phyloP scores from a whole-genome alignment of 2,888 invertebrate species.

The Pristionchus fissidentatus region DNA sequence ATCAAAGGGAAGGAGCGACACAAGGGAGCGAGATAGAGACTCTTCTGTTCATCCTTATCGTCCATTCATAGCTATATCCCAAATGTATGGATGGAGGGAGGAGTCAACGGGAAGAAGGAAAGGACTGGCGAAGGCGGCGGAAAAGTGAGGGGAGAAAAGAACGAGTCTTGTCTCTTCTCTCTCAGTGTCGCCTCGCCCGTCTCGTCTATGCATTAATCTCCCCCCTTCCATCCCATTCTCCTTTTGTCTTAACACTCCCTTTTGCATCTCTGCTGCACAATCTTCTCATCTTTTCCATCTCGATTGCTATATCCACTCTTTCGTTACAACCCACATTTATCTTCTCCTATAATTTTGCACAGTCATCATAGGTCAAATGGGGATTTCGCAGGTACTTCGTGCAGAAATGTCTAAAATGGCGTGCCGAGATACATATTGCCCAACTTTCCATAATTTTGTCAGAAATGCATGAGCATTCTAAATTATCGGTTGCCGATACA shows the following conservation, averaged over 20 bases:
- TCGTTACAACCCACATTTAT: not conserved
- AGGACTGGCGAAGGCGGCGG: not conserved
- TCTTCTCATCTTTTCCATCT: too few relatives aligned
- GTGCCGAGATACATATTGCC: too few relatives aligned
- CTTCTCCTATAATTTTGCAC: not conserved
- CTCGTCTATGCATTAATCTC: constrained; percentile 36
- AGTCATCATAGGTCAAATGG: too few relatives aligned
- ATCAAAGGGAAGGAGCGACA: not conserved
- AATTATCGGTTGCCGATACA: too few relatives aligned
- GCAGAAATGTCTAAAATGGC: too few relatives aligned
- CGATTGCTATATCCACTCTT: too few relatives aligned
- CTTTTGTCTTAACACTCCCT: constrained; percentile 11
- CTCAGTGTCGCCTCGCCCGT: too few relatives aligned
- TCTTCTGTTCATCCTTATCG: constrained; percentile 4
- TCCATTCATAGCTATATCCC: constrained; percentile 38
- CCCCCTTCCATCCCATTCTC: constrained; percentile 19
- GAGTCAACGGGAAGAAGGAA: constrained; percentile 5
- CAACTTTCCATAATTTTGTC: too few relatives aligned
- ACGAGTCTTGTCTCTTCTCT: not conserved
- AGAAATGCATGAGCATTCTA: too few relatives aligned
- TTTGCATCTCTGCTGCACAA: not conserved
- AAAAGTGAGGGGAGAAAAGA: not conserved
- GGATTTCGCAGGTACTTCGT: too few relatives aligned
- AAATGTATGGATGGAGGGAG: constrained; percentile 35
- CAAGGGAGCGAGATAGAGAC: not conserved